Evolutionary conservation across 2,888 invertebrate genomes (phyloP).

Genomic region (Encarsia formosa): DNA sequence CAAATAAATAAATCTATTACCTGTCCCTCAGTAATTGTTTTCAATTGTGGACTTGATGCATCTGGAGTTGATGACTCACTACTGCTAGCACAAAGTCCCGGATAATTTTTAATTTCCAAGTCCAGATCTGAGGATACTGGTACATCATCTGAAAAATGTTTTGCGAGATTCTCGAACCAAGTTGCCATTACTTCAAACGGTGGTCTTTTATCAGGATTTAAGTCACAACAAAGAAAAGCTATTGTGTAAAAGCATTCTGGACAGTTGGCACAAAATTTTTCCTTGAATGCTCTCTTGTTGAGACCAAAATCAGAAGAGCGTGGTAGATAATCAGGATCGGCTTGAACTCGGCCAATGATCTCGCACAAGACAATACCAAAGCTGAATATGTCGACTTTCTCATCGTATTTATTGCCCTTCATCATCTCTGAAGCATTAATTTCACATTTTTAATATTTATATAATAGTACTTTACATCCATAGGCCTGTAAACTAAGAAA

Average conservation of each 20-base stretch:
- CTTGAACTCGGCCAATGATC: conserved; percentile 92
- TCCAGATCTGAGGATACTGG: conserved; percentile 65
- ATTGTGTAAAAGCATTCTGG: conserved; percentile 84
- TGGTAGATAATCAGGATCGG: conserved; percentile 91
- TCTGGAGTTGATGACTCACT: conserved; percentile 62
- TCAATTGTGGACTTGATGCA: conserved; percentile 55
- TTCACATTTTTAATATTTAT: too few relatives aligned
- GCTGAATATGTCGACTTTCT: conserved; percentile 94
- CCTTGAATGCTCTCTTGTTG: conserved; percentile 79
- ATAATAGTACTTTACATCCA: too few relatives aligned
- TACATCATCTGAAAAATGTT: conserved; percentile 65
- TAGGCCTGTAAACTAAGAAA: too few relatives aligned
- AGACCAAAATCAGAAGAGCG: conserved; percentile 88
- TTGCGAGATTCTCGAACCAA: conserved; percentile 79
- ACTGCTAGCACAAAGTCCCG: conserved; percentile 57
- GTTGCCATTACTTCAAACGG: conserved; percentile 84
- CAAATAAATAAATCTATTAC: conserved; percentile 1
- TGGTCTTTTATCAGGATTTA: conserved; percentile 87
- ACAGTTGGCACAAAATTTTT: conserved; percentile 79
- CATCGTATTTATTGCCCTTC: conserved; percentile 93
- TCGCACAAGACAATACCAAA: conserved; percentile 94
- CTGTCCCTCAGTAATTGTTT: conserved; percentile 57
- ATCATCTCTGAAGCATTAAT: conserved; percentile 99
- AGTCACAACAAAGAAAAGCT: conserved; percentile 85
- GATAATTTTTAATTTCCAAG: conserved; percentile 72